Conservation (phyloP, 1,140 invertebrate species). For the Dryas iulia region DNA sequence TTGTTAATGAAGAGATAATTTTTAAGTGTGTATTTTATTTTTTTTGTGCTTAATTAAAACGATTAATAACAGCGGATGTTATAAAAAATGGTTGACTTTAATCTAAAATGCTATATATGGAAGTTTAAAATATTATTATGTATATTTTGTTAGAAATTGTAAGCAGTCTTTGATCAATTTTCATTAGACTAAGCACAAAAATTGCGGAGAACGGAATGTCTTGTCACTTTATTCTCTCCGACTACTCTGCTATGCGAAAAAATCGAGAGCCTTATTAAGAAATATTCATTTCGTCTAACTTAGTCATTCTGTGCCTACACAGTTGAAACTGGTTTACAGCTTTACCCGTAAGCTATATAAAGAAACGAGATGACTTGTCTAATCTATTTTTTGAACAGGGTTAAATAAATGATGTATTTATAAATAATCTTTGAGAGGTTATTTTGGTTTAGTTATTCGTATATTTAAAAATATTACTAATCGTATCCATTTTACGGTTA, state of each 20-base stretch:
- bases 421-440: neutral
- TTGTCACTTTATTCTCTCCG: too few relatives aligned
- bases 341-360: too few relatives aligned
- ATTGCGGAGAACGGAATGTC: too few relatives aligned
- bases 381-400: neutral
- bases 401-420: neutral
- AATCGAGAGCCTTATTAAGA: too few relatives aligned
- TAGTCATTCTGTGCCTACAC: too few relatives aligned
- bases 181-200: too few relatives aligned
- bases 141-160: neutral
- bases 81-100: neutral
- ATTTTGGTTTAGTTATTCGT: neutral
- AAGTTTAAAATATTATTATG: neutral
- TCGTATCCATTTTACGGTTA: neutral
- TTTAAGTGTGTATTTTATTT: slow-evolving; percentile 50
- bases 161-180: neutral
- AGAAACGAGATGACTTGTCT: neutral
- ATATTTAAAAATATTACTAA: neutral
- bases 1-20: slow-evolving; percentile 63
- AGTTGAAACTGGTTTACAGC: too few relatives aligned
- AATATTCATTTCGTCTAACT: too few relatives aligned
- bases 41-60: neutral
- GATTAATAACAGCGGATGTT: neutral
- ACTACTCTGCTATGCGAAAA: too few relatives aligned
- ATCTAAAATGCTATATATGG: neutral